A percentile compares a stretch with the other conserved stretches of the same genome.
These are phyloP conservation scores for Ailuropoda melanoleuca DNA, from an alignment of 2,113 vertebrate genomes.

Conservation along the genomic window DNA sequence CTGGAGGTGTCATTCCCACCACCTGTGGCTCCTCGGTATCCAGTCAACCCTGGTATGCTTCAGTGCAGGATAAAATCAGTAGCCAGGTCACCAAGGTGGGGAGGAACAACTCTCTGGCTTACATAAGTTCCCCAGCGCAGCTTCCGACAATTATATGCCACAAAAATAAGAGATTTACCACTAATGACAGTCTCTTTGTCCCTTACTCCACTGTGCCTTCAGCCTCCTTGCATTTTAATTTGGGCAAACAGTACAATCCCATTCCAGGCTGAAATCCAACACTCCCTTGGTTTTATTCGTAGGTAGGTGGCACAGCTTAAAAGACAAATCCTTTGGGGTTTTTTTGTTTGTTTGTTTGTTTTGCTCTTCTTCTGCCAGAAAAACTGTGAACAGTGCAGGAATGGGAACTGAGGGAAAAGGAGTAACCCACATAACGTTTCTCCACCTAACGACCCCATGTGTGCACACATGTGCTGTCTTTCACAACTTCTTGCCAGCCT, in stretches of 20 bases:
- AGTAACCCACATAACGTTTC: not conserved
- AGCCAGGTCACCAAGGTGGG: constrained; percentile 21
- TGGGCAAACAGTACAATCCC: constrained; percentile 38
- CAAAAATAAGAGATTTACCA: constrained; percentile 51
- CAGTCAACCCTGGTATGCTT: not conserved
- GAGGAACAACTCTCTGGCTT: not conserved
- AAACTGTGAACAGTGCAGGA: not conserved
- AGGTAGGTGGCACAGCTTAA: constrained; percentile 32
- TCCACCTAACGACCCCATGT: not conserved
- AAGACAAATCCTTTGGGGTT: not conserved
- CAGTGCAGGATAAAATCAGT: not conserved
- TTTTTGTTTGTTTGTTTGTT: too few relatives aligned
- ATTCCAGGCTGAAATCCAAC: constrained; percentile 57
- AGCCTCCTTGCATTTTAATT: constrained; percentile 70
- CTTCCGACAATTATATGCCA: constrained; percentile 30
- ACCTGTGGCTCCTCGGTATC: constrained; percentile 11
- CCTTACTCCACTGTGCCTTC: constrained; percentile 15
- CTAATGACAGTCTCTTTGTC: constrained; percentile 60
- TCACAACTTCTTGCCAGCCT: not conserved
- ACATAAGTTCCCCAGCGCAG: not conserved
- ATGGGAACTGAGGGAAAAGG: not conserved
- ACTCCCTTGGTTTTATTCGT: constrained; percentile 19
- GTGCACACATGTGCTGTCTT: not conserved
- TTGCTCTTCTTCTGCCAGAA: not conserved
- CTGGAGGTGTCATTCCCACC: not conserved